Base-by-base conservation (phyloP, 2,797 vertebrate genomes). In the Taeniopygia guttata region DNA sequence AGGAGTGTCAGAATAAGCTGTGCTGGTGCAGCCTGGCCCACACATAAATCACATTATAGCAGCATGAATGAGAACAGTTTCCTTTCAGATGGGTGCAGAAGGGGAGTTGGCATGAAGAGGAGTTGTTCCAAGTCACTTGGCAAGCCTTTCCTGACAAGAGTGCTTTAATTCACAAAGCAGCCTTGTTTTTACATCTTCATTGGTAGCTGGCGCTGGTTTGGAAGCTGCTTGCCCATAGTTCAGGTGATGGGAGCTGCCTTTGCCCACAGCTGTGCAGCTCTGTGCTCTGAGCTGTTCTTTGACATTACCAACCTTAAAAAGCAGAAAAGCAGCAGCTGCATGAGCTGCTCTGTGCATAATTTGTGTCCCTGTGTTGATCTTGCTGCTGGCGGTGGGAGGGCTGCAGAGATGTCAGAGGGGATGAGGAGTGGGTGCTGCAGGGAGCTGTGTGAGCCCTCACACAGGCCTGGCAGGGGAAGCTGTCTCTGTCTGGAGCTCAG, bases 221-320 rank as follows among this genome's bases (percentile, higher is more conserved):
- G 68, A 18, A 42, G 12, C 15, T 9, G 25, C 64, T 34, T 63
- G 40, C 80, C 55, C 9, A 15, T 25, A 11, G 55, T 34, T 59
- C 26, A 49, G 46, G 51, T 42, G 38, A 0, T 1, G 34, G 7
- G 46, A 68, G 8, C 34, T 72, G 70, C 55, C 49, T 42, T 42
- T 81, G 40, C 77, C 58, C 49, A 8, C 67, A 30, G 58, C 63
- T 36, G 2, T 15, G 74, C 45, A 30, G 56, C 42, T 22, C 30
- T 13, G 22, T 30, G 14, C 73, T n/a, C 16, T 0, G 46, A 73
- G 59, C 30, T 74, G 1, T 3, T 17, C 45, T n/a, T 12, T 51
- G 8, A 13, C 25, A 4, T 7, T 4, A 5, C 25, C 21, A 0
- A 25, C 16, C 46, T 19, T 2, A 7, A 30, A 43, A 16, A 38